Base-by-base conservation (phyloP, 2,888 invertebrate species). In the Xestoiulus laeticollis region DNA sequence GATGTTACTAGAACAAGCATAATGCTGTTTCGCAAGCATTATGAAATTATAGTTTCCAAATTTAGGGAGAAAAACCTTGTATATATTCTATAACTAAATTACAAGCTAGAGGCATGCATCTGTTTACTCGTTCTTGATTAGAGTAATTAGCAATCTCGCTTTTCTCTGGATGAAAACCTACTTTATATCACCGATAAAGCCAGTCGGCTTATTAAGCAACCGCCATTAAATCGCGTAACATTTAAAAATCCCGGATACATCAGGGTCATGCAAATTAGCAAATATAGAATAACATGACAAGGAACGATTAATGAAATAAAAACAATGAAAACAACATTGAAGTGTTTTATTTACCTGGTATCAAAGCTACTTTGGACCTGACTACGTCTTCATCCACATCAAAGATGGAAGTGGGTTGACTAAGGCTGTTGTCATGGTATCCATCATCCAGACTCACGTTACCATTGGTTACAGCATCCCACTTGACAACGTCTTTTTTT, bases 311-410 rank as follows among this genome's bases (percentile, higher is more conserved):
- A n/a, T n/a, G n/a, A n/a, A n/a, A n/a, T n/a, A 12, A 12, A 30
- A 30, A 5, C 83, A 82, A 14, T 19, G 53, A 48, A 6, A 87
- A 19, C 10, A 48, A 12, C 5, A 14, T 48, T 48, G 1, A 48
- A 68, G 68, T 85, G 83, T 85, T 22, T 43, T 43, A 88, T 87
- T 87, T 89, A 90, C 90, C 90, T 43, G 90, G 90, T 32, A 90
- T 83, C 14, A 89, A 87, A 38, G 89, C 89, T 4, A 89, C 87
- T 85, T 88, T 87, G 10, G 89, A 88, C 84, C 88, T 88, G 33
- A 90, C 86, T 30, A 89, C 43, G 30, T 89, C 88, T 19, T 89
- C 89, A 78, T 89, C 88, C 59, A 90, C 89, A 78, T 90, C 89
- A 68, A 88, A 88, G 19, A 90, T 88, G 85, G 88, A 88, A n/a